Base-by-base conservation (phyloP, 2,888 invertebrate species). In the Oxycera nigricornis region DNA sequence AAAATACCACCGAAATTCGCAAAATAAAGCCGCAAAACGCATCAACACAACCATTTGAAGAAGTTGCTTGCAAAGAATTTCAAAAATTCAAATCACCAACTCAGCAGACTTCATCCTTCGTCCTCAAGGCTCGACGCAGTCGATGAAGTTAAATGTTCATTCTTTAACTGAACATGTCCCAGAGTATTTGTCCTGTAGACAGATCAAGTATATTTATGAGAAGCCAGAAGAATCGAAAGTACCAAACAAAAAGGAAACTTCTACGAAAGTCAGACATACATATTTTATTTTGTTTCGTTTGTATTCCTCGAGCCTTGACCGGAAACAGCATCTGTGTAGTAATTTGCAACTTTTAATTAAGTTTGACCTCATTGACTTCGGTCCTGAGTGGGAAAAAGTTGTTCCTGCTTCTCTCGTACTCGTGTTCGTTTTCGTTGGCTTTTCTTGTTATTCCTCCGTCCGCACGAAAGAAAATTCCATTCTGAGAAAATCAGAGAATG, bases 321-420 rank as follows among this genome's bases (percentile, higher is more conserved):
- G 70, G 31, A 70, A 70, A 31, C 26, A 70, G 46, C 52, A 70
- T 31, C 52, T 70, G 52, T 70, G 28, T 17, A n/a, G 52, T 70
- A 55, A 70, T 70, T 70, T 70, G 52, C 70, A 70, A 70, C 70
- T 70, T 70, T 70, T 70, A 70, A 70, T 70, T 70, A 70, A 70
- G 70, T 70, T 70, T 70, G 70, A 31, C 70, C 70, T 70, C 52
- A 70, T 70, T 70, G 41, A 24, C 70, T 70, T 30, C 65, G 22
- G 39, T 31, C 41, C 46, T 67, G 41, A 24, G 22, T n/a, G 9
- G 61, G 26, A 67, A 22, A 67, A 65, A 17, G 7, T 41, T 41
- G 14, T 67, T 41, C 28, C 1, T 17, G 2, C 11, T 39, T 22
- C 26, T 67, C 46, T 9, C 31, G 24, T 52, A 39, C 35, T 24